Conservation (phyloP, 1,140 invertebrate genomes). For the Piezodorus guildinii region DNA sequence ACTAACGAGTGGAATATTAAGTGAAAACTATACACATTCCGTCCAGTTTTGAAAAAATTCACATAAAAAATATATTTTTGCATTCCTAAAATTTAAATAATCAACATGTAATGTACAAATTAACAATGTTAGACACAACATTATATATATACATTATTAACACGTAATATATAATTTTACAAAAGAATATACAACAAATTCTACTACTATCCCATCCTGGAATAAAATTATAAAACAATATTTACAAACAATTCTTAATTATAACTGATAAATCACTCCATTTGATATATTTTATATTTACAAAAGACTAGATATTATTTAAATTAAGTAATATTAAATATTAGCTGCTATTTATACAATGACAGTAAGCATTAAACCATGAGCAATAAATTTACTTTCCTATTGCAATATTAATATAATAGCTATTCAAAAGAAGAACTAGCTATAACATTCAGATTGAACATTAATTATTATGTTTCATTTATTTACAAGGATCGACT, state of each 20-base stretch:
- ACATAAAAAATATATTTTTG: conserved; percentile 11
- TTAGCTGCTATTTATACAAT: too few species aligned
- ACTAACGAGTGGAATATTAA: neutral
- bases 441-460: too few species aligned
- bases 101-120: conserved; percentile 6
- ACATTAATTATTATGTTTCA: too few species aligned
- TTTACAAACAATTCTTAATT: neutral
- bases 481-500: too few species aligned
- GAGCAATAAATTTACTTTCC: too few species aligned
- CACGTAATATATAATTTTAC: conserved; percentile 3
- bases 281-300: too few species aligned
- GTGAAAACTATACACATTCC: neutral
- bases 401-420: too few species aligned
- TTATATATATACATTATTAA: conserved; percentile 5
- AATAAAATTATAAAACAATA: conserved; percentile 9
- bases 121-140: conserved; percentile 5
- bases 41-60: conserved; percentile 12
- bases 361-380: too few species aligned
- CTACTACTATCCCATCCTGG: neutral
- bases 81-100: conserved; percentile 10
- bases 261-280: too few species aligned
- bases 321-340: too few species aligned
- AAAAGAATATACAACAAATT: conserved; percentile 4
- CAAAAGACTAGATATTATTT: too few species aligned
- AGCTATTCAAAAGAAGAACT: too few species aligned